These are phyloP conservation scores for Nemotelus pantherinus DNA, from an alignment of 2,888 invertebrate species.

Conservation along the genomic window DNA sequence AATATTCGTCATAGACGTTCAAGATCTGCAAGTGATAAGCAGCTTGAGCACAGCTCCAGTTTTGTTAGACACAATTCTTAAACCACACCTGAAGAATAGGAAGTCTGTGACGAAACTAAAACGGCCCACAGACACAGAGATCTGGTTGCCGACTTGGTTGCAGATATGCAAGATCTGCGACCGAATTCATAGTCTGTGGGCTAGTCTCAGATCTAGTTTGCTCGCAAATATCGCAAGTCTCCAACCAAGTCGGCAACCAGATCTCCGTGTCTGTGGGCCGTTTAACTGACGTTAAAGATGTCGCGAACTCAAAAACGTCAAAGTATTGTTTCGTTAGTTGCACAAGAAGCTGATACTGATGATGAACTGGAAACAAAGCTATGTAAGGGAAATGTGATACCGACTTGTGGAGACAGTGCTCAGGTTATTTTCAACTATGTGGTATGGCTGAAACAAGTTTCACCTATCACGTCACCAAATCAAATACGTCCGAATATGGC, in stretches of 20 bases:
- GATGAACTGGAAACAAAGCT: slow-evolving; percentile 93
- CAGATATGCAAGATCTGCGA: no score
- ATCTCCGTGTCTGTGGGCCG: no score
- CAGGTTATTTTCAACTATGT: slow-evolving; percentile 96
- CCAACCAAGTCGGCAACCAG: no score
- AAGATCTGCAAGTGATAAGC: slow-evolving; percentile 78
- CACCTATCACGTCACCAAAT: slow-evolving; percentile 70
- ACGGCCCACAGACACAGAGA: no score
- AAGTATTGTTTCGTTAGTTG: slow-evolving; percentile 88
- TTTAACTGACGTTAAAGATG: slow-evolving; percentile 81
- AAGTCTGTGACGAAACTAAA: slow-evolving; percentile 87
- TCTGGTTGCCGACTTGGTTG: no score
- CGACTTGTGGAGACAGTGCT: slow-evolving; percentile 93
- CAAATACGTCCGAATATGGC: slow-evolving; percentile 62
- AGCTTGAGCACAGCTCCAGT: slow-evolving; percentile 91
- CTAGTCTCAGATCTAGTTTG: no score
- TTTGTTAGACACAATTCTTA: slow-evolving; percentile 88
- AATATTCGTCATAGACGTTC: slow-evolving; percentile 83
- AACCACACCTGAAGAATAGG: slow-evolving; percentile 83
- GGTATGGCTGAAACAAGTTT: slow-evolving; percentile 85
- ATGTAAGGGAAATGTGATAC: slow-evolving; percentile 95
- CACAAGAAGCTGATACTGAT: slow-evolving; percentile 90
- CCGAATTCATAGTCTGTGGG: no score
- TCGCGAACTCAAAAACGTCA: slow-evolving; percentile 75
- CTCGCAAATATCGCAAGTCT: no score